Conservation (phyloP, 2,797 vertebrate species). For the Peromyscus attwateri region DNA sequence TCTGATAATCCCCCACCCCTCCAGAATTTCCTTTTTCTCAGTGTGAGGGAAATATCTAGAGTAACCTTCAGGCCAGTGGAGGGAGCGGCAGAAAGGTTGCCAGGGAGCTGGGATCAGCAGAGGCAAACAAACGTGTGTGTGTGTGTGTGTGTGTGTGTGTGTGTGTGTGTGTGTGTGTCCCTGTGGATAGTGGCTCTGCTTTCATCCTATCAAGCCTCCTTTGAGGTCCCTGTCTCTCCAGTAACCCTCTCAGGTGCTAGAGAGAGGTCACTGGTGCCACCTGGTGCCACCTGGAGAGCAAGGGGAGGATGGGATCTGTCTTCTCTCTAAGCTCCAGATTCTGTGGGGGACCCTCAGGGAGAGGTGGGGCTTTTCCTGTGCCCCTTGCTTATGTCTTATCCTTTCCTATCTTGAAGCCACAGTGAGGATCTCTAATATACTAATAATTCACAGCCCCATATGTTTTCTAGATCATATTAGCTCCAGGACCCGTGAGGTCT, state of each 20-base stretch:
- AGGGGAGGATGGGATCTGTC: no score
- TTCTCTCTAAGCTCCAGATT: background rate
- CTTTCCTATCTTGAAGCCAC: background rate
- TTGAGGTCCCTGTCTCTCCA: background rate
- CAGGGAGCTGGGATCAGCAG: background rate
- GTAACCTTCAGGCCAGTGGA: background rate
- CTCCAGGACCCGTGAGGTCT: background rate
- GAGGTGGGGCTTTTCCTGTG: background rate
- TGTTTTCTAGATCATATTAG: background rate
- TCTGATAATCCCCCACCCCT: background rate
- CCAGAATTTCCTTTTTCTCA: background rate
- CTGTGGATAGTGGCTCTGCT: rapidly evolving
- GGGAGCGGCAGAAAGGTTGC: background rate
- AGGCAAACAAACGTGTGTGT: background rate
- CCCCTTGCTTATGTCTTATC: background rate
- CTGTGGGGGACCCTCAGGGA: background rate
- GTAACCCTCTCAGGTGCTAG: background rate
- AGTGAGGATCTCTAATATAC: background rate
- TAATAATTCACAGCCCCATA: background rate
- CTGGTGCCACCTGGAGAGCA: background rate
- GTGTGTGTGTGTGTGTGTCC: no score
- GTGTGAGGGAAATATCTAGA: background rate
- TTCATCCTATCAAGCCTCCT: no score
- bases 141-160: background rate
- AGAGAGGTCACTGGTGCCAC: background rate